Evolutionary conservation across 2,888 invertebrate species (phyloP).

Genomic region (Standfussiana lucernea): DNA sequence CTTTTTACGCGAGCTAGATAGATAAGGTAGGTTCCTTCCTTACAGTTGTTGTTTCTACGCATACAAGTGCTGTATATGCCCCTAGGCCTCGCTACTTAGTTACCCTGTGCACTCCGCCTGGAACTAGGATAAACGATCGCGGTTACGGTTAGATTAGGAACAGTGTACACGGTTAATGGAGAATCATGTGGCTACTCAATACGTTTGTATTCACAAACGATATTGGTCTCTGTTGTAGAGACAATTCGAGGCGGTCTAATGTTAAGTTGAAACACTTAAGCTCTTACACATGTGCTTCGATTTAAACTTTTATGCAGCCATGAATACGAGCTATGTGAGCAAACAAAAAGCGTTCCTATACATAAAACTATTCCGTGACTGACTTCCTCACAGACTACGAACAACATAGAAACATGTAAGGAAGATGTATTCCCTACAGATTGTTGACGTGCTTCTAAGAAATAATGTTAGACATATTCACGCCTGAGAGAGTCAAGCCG

Average conservation of each 20-base stretch:
- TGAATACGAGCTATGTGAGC: not conserved
- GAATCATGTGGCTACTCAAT: constrained; percentile 37
- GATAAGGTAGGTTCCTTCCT: constrained; percentile 12
- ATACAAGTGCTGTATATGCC: not conserved
- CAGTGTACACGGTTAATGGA: constrained; percentile 40
- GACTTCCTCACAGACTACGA: not conserved
- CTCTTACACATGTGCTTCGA: not conserved
- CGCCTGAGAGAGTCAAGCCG: not conserved
- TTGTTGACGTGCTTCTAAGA: constrained; percentile 13
- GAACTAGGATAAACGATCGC: constrained; percentile 57
- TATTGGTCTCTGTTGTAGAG: constrained; percentile 12
- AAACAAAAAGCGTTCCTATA: not conserved
- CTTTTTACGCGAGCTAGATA: constrained; percentile 26
- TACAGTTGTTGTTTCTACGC: not conserved
- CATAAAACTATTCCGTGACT: constrained; percentile 1
- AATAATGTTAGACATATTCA: constrained; percentile 8
- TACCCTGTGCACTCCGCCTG: constrained; percentile 40
- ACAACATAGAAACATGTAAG: constrained; percentile 8
- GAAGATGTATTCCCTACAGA: constrained; percentile 29
- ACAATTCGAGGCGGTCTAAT: not conserved
- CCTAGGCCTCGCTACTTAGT: constrained; percentile 34
- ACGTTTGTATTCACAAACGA: constrained; percentile 14
- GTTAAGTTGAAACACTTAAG: not conserved
- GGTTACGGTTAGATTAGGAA: constrained; percentile 42
- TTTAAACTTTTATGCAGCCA: not conserved